These are phyloP conservation scores for Falcunculus frontatus DNA, from an alignment of 2,113 vertebrate genomes.

Conservation along the genomic window DNA sequence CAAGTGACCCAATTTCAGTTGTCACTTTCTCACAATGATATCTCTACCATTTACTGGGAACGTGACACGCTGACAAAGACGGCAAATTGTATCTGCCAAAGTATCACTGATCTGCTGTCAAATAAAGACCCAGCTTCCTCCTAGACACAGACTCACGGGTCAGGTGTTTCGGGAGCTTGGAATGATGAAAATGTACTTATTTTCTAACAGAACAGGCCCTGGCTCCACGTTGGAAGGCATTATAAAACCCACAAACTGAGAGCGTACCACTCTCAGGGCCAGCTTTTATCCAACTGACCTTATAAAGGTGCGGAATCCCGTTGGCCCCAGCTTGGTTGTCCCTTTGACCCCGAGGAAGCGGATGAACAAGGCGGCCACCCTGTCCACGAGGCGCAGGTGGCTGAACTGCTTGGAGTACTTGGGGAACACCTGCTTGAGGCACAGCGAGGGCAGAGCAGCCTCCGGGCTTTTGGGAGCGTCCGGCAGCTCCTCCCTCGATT, in stretches of 20 bases:
- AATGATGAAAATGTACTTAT: fast-evolving
- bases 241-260: not conserved
- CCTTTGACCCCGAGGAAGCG: conserved; percentile 94
- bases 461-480: not conserved
- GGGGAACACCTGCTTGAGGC: conserved; percentile 95
- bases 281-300: conserved; percentile 67
- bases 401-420: conserved; percentile 92
- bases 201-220: not conserved
- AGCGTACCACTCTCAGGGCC: fast-evolving
- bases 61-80: not conserved
- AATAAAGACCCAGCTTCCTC: not conserved
- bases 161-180: not conserved
- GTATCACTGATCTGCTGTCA: not conserved
- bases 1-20: not conserved
- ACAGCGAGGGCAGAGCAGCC: conserved; percentile 77
- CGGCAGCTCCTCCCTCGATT: conserved; percentile 15
- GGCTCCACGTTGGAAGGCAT: not conserved
- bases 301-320: conserved; percentile 91
- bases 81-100: not conserved
- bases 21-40: not conserved
- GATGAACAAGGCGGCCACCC: conserved; percentile 86
- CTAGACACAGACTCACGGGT: fast-evolving
- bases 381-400: conserved; percentile 86
- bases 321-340: conserved; percentile 88
- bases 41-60: not conserved